phyloP scores from a whole-genome alignment of 1,140 invertebrate genomes.

The Spodoptera frugiperda region DNA sequence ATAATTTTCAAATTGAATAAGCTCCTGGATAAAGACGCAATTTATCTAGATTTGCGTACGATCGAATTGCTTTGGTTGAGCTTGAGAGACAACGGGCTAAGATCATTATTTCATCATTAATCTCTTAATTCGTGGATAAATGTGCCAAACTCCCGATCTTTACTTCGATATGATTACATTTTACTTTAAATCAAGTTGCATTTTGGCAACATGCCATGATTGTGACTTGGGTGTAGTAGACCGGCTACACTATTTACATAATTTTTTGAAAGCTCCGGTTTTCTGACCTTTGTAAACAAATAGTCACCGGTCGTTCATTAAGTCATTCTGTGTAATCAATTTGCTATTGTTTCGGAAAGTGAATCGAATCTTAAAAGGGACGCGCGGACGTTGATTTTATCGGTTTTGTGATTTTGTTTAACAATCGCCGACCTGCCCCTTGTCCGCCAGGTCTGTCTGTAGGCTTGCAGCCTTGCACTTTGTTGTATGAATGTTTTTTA shows the following conservation, averaged over 20 bases:
- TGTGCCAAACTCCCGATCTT: background rate
- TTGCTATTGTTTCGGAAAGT: constrained; percentile 18
- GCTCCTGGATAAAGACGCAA: constrained; percentile 12
- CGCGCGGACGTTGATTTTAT: background rate
- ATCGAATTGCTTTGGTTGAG: background rate
- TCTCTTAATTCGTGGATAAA: background rate
- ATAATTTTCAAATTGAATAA: constrained; percentile 27
- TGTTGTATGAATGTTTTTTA: constrained; percentile 63
- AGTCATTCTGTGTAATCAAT: constrained; percentile 11
- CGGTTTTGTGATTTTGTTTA: constrained; percentile 11
- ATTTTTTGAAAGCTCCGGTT: background rate
- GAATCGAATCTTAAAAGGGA: constrained; percentile 5
- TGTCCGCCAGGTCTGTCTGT: background rate
- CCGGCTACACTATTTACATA: background rate
- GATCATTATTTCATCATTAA: background rate
- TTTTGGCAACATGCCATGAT: background rate
- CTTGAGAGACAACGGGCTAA: background rate
- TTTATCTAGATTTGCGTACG: background rate
- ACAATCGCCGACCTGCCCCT: background rate
- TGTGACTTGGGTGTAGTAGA: background rate
- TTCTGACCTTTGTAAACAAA: constrained; percentile 10
- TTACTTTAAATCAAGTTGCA: background rate
- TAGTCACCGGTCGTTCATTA: background rate
- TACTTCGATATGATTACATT: background rate
- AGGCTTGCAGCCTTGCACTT: constrained; percentile 22